Evolutionary conservation across 2,797 vertebrate genomes (phyloP), one percentile per base, ranked within the genome.

Genomic region (Dermochelys coriacea): DNA sequence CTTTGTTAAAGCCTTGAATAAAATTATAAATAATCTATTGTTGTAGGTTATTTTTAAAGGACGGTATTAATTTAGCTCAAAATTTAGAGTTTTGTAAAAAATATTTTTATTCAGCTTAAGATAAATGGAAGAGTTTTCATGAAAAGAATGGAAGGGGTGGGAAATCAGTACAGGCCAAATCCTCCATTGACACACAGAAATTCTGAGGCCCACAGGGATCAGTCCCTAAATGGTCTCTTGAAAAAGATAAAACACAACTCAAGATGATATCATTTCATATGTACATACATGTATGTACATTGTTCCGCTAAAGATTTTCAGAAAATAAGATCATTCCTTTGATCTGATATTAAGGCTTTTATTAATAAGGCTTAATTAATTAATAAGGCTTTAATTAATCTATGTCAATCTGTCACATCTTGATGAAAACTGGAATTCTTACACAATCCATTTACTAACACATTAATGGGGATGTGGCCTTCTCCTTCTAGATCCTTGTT

Each of bases 251-350:
- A 92, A 61, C 3, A 8, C 80, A 12, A 71, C 21, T 82, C 89
- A 68, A 88, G 55, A 78, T 61, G 57, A 49, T 81, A 80, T 51
- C 95, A 51, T 94, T 93, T 94, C 75, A 64, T 59, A 50, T 80
- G 87, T 94, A 93, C 85, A 82, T 92, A 89, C 37, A 80, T 82
- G 89, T 82, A 79, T 41, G 88, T 91, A 77, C 41, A 68, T 90
- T 97, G 82, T 85, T 51, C 49, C 82, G 78, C 94, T 82, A 91
- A 85, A 96, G 86, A 85, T 95, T 96, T 96, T 94, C 91, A 88
- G 29, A 50, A 49, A 91, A 52, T 79, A 71, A 79, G 41, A 6
- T 49, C 80, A 71, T 95, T 95, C 86, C 91, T 96, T 95, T 94
- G 59, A 45, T 91, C 89, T 82, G 52, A 41, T 55, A 78, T 21